Base-by-base conservation (phyloP, 2,113 vertebrate species). In the Budorcas taxicolor region DNA sequence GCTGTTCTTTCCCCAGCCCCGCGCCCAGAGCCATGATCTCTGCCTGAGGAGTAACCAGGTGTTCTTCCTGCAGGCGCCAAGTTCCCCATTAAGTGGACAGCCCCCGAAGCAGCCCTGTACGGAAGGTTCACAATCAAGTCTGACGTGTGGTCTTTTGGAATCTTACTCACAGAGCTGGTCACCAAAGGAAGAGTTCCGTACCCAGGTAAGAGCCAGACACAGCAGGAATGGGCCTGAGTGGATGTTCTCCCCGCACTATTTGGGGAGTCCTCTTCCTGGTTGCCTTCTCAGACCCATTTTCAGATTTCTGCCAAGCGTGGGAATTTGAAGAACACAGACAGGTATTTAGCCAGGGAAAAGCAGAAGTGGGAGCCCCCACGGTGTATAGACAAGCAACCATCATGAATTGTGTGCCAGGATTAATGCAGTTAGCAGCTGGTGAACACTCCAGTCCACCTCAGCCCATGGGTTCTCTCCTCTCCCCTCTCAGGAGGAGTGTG, bases 81-180 rank as follows among this genome's bases (percentile, higher is more conserved):
- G 98, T 99, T 99, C 96, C 99, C 99, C 97, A 99, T 99, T 60
- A 99, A 99, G 98, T 99, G 99, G 99, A 99, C 99, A 0, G 99
- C 99, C 0, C 99, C 99, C 0, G 99, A 99, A 98, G 99, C 99
- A 0, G 99, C 99, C 0, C 98, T 99, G 52, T 99, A 99, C 2
- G 99, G 99, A 85, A 99, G 99, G 98, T 99, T 99, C 99, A 99
- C 99, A 95, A 99, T 99, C 99, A 99, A 99, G 98, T 99, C 99
- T 0, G 99, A 99, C 13, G 99, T 99, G 86, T 99, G 99, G 99
- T 99, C 99, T 23, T 99, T 99, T 76, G 99, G 99, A 85, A 99
- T 99, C 98, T 98, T 99, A 94, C 99, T 99, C 87, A 99, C 99
- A 67, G 99, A 99, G 98, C 99, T 99, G 98, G 99, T 99, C 97